Base-by-base conservation (phyloP, 1,140 invertebrate species). In the Zaprionus camerounensis region DNA sequence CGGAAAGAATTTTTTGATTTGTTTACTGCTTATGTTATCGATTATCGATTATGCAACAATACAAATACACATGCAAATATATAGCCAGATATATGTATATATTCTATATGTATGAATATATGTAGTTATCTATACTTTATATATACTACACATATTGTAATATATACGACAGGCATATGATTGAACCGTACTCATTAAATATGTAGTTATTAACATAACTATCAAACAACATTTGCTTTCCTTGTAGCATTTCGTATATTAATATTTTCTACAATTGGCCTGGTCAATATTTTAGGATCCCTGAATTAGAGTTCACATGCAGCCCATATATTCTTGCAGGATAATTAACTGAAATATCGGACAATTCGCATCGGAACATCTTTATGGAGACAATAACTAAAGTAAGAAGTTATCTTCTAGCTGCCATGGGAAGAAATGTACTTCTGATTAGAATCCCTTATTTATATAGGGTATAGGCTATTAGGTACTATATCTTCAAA, bases 1-100 rank as follows among this genome's bases (percentile, higher is more conserved):
- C 62, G 74, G 63, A 71, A 76, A 71, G 57, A 65, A 59, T 71
- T 61, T 72, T 57, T 38, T 26, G 26, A 3, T 36, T 59, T 34
- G 31, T 51, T 26, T 61, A 34, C 63, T 55, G 53, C 46, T 51
- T 24, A 46, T 58, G 24, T 31, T n/a, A 46, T 80, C 51, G 74
- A 41, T 31, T 7, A 46, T 80, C 51, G 74, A 46, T 62, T 81
- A 84, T 78, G 22, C 46, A 81, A 78, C 78, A 81, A 85, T 85
- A 70, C 67, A 82, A 70, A 75, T 66, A 57, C 81, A 82, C 41
- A 77, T 81, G 31, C 59, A 59, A 36, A 69, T 82, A 73, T 53
- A 64, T 41, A 36, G 64, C 5, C 15, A 36, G 49, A 46, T 63
- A 28, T 62, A 53, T 64, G 31, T 26, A 28, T 62, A 53, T 64